A percentile compares a stretch with the other conserved stretches of the same genome.
These are phyloP conservation scores for Nomada ruficornis DNA, from an alignment of 2,888 invertebrate genomes.

Conservation along the genomic window DNA sequence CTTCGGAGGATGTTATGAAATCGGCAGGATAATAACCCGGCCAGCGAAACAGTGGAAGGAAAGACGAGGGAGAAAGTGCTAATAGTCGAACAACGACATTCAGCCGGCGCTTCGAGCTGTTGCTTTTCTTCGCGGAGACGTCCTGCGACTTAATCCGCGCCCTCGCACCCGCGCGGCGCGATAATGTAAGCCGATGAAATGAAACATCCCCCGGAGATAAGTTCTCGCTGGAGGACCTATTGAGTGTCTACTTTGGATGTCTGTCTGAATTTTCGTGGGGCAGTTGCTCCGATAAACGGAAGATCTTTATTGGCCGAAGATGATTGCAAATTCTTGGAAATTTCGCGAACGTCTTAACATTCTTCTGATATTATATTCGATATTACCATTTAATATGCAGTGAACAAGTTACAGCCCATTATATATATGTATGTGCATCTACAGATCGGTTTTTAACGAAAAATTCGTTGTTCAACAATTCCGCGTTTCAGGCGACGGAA, in stretches of 20 bases:
- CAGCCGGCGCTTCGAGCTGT: slow-evolving; percentile 55
- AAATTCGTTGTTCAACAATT: no score
- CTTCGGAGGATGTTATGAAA: slow-evolving; percentile 77
- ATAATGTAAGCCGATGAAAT: slow-evolving; percentile 54
- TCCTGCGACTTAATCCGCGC: slow-evolving; percentile 57
- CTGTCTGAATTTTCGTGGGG: not conserved
- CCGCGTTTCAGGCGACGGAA: no score
- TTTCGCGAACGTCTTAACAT: not conserved
- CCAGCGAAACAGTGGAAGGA: slow-evolving; percentile 20
- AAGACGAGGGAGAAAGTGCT: slow-evolving; percentile 46
- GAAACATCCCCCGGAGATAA: slow-evolving; percentile 27
- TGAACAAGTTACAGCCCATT: no score
- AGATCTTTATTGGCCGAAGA: not conserved
- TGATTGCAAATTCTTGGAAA: not conserved
- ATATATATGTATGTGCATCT: no score
- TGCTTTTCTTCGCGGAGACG: slow-evolving; percentile 57
- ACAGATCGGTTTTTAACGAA: no score
- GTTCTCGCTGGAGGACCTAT: not conserved
- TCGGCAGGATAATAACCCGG: slow-evolving; percentile 77
- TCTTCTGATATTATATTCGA: no score
- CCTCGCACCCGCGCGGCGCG: slow-evolving; percentile 15
- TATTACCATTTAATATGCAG: no score
- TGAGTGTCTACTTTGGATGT: not conserved
- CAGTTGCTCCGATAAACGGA: not conserved
- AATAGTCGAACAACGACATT: slow-evolving; percentile 65